Evolutionary conservation across 2,113 vertebrate species (phyloP), one percentile per base, ranked within the genome.

Genomic region (Arothron firmamentum): DNA sequence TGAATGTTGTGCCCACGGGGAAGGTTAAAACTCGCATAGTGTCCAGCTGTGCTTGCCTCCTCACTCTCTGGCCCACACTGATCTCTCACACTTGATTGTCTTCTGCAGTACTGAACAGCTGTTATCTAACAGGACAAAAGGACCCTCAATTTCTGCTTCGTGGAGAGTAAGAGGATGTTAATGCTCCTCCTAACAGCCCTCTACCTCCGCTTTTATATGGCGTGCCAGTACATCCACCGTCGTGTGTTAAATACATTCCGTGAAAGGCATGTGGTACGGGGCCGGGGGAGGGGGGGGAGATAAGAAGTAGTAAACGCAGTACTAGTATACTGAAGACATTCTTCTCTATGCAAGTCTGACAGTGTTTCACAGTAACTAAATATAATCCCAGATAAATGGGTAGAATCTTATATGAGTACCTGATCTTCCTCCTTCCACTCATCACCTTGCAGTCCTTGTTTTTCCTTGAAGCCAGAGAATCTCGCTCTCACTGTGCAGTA

Each of bases 231-330:
- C 75, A 80, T 80, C 61, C 71, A 73, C 75, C 65, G 65, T 78
- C 75, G 62, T 69, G 69, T 85, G 77, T 78, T 71, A 72, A 79
- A 85, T 76, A 85, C 83, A 89, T 87, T 88, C 86, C 87, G 79
- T 75, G 74, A 85, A 47, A 64, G 59, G 60, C 50, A 60, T 75
- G 52, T 53, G 66, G 42, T 64, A 59, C 8, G 67, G 70, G n/a
- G n/a, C n/a, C n/a, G n/a, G n/a, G n/a, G n/a, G n/a, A n/a, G n/a
- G n/a, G n/a, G n/a, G n/a, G 66, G 52, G 59, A 52, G 56, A 60
- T 74, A 34, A 53, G 59, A 52, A 31, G 43, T 19, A 55, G 38
- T 21, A 3, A 63, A 20, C 14, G 59, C 60, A 77, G 59, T 49
- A 59, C 20, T 6, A 67, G 56, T 67, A 54, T 60, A 52, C 50